Conservation (phyloP, 2,888 invertebrate genomes). For the Lasioglossum figueresi region DNA sequence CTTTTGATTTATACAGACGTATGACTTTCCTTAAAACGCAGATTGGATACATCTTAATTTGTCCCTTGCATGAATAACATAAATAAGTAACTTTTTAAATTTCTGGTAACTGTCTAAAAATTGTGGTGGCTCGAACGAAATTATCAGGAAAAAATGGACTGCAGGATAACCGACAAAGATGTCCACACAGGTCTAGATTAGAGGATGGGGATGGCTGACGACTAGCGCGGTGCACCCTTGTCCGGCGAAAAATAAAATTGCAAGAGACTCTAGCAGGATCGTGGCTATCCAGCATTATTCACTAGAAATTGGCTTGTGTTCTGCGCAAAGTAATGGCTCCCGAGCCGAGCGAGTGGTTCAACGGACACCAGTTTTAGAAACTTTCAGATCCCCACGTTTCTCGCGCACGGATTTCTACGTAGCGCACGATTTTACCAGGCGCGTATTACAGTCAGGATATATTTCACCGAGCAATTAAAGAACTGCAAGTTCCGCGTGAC, state of each 20-base stretch:
- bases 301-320: background rate
- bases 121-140: background rate
- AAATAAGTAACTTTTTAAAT: too few relatives aligned
- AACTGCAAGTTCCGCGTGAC: background rate
- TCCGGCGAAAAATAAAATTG: background rate
- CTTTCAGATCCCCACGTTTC: background rate
- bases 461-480: slow-evolving; percentile 18
- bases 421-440: background rate
- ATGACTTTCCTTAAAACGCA: background rate
- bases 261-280: background rate
- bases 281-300: slow-evolving; percentile 9
- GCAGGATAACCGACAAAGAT: background rate
- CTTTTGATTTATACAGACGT: background rate
- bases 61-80: background rate
- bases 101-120: background rate
- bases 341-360: background rate
- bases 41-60: background rate
- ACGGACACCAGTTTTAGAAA: slow-evolving; percentile 1
- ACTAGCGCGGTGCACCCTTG: background rate
- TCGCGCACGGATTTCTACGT: slow-evolving; percentile 2
- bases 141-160: background rate
- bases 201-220: background rate
- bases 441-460: background rate
- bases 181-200: background rate
- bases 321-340: background rate